These are phyloP conservation scores for Corydoras maculifer DNA, from an alignment of 2,113 vertebrate genomes.

Conservation along the genomic window DNA sequence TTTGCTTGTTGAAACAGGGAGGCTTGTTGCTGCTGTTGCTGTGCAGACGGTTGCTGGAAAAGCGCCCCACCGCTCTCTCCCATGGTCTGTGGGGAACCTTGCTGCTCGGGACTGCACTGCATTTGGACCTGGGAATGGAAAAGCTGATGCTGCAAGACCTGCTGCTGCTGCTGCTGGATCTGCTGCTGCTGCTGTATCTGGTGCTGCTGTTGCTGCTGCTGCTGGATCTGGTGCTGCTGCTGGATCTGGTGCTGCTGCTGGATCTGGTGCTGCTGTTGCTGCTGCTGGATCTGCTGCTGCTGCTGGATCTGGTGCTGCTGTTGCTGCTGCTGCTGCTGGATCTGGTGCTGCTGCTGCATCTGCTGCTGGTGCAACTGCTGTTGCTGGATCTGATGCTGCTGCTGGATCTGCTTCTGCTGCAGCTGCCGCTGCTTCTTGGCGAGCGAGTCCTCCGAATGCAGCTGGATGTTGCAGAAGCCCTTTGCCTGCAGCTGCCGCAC, in stretches of 20 bases:
- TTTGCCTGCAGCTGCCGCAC: conserved; percentile 90
- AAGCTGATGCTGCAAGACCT: conserved; percentile 77
- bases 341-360: conserved; percentile 3
- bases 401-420: conserved; percentile 71
- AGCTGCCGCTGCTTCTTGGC: conserved; percentile 81
- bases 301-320: no score
- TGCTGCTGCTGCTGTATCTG: no score
- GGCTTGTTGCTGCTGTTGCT: conserved; percentile 68
- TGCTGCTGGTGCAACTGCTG: no score
- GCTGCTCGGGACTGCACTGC: conserved; percentile 79
- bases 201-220: no score
- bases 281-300: no score
- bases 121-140: conserved; percentile 88
- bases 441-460: conserved; percentile 72
- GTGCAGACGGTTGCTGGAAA: conserved; percentile 68
- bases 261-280: no score
- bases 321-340: no score
- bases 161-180: conserved; percentile 59
- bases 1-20: conserved; percentile 81
- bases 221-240: no score
- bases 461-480: conserved; percentile 75
- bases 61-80: conserved; percentile 70
- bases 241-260: no score
- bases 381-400: conserved; percentile 54
- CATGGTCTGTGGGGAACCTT: conserved; percentile 64